Base-by-base conservation (phyloP, 2,888 invertebrate species). In the Dicycla oo region DNA sequence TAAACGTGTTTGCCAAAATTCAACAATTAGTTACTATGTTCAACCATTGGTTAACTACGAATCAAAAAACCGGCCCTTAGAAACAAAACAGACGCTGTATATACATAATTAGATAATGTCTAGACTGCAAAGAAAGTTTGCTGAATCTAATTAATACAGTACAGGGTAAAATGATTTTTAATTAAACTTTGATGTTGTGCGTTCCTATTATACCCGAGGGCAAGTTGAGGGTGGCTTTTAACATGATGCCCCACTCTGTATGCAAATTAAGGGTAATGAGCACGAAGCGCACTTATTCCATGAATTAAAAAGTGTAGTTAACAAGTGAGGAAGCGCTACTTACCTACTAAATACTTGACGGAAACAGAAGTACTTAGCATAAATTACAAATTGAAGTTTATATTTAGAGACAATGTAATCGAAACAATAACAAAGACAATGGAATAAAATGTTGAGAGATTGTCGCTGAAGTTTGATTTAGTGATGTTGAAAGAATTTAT, bases 181-280 rank as follows among this genome's bases (percentile, higher is more conserved):
- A 79, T 86, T 77, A 81, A 85, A 78, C 38, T 75, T 75, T 47
- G 63, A 45, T 69, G 72, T 69, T 53, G 65, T 68, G 75, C 75
- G 73, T 74, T 71, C 62, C 54, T 79, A 73, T 74, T 83, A 72
- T 34, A 83, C 82, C 80, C 78, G 56, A 72, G 84, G 80, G 83
- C 65, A 58, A 70, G 68, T 68, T 79, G 57, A 76, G 80, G 85
- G 72, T 73, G 83, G 71, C 81, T 77, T 73, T 75, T 68, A 86
- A 84, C 83, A 83, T 80, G 78, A 74, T 83, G 81, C 75, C 56
- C 68, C 86, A 86, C 87, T 89, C 77, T 86, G 78, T 88, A 90
- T 90, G 88, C 85, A 90, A 89, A 90, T 88, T 85, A 82, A 84
- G 69, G 72, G 80, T 87, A 88, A 89, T 87, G 79, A 86, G 83